Evolutionary conservation across 2,888 invertebrate genomes (phyloP).

Genomic region (Falcaria lacertinaria): DNA sequence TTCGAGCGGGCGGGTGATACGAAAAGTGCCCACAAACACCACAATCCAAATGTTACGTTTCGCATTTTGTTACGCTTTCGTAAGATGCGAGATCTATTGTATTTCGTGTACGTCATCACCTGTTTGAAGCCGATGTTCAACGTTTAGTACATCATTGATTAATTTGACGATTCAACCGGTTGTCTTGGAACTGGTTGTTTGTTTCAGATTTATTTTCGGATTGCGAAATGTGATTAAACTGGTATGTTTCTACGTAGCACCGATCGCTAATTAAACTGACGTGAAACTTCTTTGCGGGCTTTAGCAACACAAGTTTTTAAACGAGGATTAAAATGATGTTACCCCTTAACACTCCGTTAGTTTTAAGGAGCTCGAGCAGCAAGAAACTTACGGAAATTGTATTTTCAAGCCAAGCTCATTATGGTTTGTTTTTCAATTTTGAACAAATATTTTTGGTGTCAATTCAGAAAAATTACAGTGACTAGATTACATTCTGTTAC

Average conservation of each 20-base stretch:
- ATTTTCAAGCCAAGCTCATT: too few species aligned
- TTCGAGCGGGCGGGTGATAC: constrained; percentile 22
- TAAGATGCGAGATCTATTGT: constrained; percentile 25
- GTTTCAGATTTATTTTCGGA: constrained; percentile 19
- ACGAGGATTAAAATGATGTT: too few species aligned
- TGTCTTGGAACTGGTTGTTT: constrained; percentile 14
- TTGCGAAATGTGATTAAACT: constrained; percentile 1
- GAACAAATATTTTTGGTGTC: too few species aligned
- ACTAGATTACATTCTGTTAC: too few species aligned
- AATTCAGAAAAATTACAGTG: too few species aligned
- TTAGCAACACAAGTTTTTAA: too few species aligned
- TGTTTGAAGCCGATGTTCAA: constrained; percentile 34
- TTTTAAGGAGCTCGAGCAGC: too few species aligned
- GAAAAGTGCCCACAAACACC: constrained; percentile 13
- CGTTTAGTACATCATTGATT: constrained; percentile 35
- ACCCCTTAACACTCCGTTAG: too few species aligned
- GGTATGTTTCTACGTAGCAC: constrained; percentile 8
- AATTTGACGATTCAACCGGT: constrained; percentile 23
- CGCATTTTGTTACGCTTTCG: constrained; percentile 13
- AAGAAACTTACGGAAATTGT: too few species aligned
- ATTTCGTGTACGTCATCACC: constrained; percentile 35
- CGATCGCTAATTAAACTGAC: constrained; percentile 1
- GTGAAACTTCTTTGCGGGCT: too few species aligned
- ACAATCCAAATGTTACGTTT: constrained; percentile 17
- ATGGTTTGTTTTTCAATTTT: too few species aligned